Conservation (phyloP, 2,888 invertebrate genomes). For the Aleiodes leptofemur region DNA sequence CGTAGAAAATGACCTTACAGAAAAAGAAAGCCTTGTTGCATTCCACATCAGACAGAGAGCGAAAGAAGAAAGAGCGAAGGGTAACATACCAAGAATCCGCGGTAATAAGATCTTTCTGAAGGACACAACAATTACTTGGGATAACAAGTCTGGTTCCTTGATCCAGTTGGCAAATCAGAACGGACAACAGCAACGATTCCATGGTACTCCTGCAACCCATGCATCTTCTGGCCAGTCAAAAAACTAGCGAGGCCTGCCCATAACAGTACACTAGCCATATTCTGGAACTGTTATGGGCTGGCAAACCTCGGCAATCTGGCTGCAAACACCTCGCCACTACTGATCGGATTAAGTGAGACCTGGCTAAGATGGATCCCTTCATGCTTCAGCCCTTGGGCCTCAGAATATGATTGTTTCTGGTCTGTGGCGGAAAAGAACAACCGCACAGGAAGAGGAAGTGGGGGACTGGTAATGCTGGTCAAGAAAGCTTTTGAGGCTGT, state of each 20-base stretch:
- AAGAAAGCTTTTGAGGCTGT: not conserved
- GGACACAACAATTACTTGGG: not conserved
- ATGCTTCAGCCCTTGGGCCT: not conserved
- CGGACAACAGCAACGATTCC: not conserved
- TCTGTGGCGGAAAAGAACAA: not conserved
- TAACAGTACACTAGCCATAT: not conserved
- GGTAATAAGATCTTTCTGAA: not conserved
- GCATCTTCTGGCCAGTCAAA: not conserved
- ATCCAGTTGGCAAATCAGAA: not conserved
- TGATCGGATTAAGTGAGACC: not conserved
- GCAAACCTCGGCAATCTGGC: not conserved
- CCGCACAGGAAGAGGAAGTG: not conserved
- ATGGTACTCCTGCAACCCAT: not conserved
- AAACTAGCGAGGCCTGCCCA: not conserved
- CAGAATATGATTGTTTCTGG: not conserved
- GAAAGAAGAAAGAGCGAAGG: not conserved
- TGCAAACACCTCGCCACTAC: not conserved
- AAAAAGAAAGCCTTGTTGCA: not conserved
- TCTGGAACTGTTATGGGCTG: not conserved
- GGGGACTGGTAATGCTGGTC: not conserved
- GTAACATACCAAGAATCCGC: not conserved
- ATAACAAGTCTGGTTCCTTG: not conserved
- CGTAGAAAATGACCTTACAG: not conserved
- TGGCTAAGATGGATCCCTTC: conserved; percentile 1
- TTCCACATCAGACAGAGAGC: not conserved